phyloP scores from a whole-genome alignment of 2,113 vertebrate species.

The Perca flavescens region DNA sequence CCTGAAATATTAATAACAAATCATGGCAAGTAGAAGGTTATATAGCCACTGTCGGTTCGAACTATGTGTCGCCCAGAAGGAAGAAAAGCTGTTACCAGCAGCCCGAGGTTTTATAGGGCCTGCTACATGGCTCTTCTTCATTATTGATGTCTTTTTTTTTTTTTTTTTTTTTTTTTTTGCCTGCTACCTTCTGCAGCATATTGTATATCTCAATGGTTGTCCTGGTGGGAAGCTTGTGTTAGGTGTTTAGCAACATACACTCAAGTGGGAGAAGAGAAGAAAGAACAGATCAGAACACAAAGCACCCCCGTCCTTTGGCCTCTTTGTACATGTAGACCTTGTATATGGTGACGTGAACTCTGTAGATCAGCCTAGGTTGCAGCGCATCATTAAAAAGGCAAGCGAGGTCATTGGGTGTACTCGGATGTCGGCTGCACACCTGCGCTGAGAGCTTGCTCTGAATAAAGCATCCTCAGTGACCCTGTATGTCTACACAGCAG shows the following conservation, averaged over 20 bases:
- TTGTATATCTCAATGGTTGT: neutral
- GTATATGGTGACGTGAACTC: neutral
- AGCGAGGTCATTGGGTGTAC: neutral
- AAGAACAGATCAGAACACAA: neutral
- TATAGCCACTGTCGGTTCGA: slow-evolving; percentile 26
- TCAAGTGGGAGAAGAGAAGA: neutral
- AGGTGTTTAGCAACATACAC: neutral
- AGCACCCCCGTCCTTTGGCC: neutral
- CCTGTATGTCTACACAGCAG: neutral
- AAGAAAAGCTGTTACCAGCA: slow-evolving; percentile 29
- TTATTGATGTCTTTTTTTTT: slow-evolving; percentile 24
- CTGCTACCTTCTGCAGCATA: neutral
- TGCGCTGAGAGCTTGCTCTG: neutral
- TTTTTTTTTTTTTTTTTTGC: neutral
- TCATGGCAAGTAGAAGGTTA: slow-evolving; percentile 20
- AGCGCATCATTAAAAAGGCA: neutral
- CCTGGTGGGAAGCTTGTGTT: neutral
- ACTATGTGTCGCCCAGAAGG: slow-evolving; percentile 25
- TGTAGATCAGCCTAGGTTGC: neutral
- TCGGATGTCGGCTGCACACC: neutral
- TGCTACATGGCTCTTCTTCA: slow-evolving; percentile 22
- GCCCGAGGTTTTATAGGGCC: slow-evolving; percentile 7
- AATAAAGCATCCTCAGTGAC: neutral
- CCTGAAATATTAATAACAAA: slow-evolving; percentile 56
- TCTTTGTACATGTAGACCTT: neutral